A percentile compares a stretch with the other conserved stretches of the same genome.
Evolutionary conservation across 37 sponge, comb jelly and placozoan genomes (phyloP).

Genomic region (Spongilla lacustris): DNA sequence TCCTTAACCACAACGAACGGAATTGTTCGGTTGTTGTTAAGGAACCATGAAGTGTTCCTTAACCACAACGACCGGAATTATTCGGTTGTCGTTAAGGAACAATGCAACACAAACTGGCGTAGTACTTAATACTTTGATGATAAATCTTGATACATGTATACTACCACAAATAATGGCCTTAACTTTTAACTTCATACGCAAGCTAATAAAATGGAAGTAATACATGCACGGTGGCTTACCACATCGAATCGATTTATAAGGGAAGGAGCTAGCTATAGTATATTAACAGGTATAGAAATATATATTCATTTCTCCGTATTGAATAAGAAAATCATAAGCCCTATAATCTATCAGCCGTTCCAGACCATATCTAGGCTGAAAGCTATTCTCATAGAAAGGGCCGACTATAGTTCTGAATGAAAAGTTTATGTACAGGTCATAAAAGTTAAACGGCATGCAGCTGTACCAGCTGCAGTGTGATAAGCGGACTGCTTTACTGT

Average conservation of each 20-base stretch:
- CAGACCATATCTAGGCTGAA: background rate
- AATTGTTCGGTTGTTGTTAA: background rate
- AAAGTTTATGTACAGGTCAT: background rate
- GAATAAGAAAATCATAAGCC: background rate
- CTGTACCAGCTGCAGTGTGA: background rate
- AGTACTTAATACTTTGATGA: background rate
- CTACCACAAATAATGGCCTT: background rate
- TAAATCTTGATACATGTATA: slow-evolving; percentile 1
- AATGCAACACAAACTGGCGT: background rate
- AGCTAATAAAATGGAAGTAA: background rate
- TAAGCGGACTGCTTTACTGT: slow-evolving; percentile 1
- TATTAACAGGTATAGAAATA: background rate
- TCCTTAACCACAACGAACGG: background rate
- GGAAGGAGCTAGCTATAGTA: background rate
- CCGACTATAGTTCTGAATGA: too few relatives aligned
- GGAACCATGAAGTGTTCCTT: background rate
- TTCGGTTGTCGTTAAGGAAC: background rate
- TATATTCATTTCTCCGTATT: background rate
- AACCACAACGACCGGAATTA: background rate
- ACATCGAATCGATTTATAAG: slow-evolving; percentile 1
- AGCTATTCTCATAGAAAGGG: background rate
- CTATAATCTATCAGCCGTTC: slow-evolving; percentile 1
- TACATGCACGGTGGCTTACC: slow-evolving; percentile 1
- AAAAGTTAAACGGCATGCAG: background rate
- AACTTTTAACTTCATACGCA: background rate